These are phyloP conservation scores for Menura novaehollandiae DNA, from an alignment of 2,113 vertebrate genomes.

Conservation along the genomic window DNA sequence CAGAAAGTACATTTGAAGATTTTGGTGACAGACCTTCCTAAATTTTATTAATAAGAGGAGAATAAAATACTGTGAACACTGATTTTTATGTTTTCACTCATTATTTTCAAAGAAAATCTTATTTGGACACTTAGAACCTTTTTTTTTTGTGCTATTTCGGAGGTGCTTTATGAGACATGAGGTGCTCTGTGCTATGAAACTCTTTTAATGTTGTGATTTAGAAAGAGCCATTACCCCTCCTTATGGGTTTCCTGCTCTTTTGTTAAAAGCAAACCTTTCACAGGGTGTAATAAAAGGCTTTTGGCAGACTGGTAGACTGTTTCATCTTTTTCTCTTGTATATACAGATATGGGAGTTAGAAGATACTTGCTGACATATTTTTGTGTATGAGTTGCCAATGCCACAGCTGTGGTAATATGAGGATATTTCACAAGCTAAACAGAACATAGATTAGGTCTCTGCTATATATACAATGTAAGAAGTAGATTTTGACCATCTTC, in stretches of 20 bases:
- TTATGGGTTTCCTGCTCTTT: not conserved
- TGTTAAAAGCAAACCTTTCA: not conserved
- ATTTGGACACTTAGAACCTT: not conserved
- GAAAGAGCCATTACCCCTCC: not conserved
- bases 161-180: not conserved
- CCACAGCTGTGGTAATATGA: not conserved
- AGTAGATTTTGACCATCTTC: not conserved
- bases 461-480: not conserved
- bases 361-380: not conserved
- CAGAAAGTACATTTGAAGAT: not conserved
- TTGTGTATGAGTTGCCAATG: not conserved
- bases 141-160: not conserved
- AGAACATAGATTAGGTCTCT: not conserved
- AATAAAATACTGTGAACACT: not conserved
- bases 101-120: not conserved
- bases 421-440: not conserved
- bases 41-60: not conserved
- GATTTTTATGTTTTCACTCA: not conserved
- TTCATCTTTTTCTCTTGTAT: not conserved
- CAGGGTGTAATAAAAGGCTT: not conserved
- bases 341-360: not conserved
- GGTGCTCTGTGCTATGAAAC: not conserved
- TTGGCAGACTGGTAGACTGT: not conserved
- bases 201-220: not conserved
- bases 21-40: not conserved